Percentiles rank a stretch among this genome's conserved stretches.
Evolutionary conservation across 2,888 invertebrate species (phyloP).

Genomic region (Orchestes rusci): DNA sequence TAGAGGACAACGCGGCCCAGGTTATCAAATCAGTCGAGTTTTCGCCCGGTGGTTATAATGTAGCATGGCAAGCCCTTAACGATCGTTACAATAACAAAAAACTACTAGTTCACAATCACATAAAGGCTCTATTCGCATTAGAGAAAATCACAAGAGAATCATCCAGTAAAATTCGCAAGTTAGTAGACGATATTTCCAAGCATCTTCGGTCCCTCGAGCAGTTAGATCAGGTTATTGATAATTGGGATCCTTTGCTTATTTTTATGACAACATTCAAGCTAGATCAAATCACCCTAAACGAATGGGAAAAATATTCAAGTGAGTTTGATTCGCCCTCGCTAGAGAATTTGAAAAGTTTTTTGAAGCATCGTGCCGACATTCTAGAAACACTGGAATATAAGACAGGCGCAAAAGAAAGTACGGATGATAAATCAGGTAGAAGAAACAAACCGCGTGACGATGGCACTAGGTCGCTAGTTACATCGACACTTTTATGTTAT

Average conservation of each 20-base stretch:
- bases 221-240: not conserved
- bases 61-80: conserved; percentile 15
- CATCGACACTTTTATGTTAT: no score
- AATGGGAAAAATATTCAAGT: no score
- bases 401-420: no score
- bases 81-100: conserved; percentile 17
- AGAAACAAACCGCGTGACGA: no score
- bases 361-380: no score
- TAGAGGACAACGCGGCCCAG: conserved; percentile 10
- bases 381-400: no score
- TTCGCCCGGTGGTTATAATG: conserved; percentile 8
- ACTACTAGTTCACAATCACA: conserved; percentile 17
- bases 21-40: conserved; percentile 13
- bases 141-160: conserved; percentile 19
- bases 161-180: conserved; percentile 6
- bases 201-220: conserved; percentile 5
- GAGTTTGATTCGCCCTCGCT: no score
- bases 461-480: no score
- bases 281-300: no score
- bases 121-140: conserved; percentile 20
- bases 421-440: no score
- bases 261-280: not conserved
- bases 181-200: conserved; percentile 21
- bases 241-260: conserved; percentile 1
- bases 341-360: no score